Conservation (phyloP, 2,113 vertebrate genomes). For the Anolis carolinensis region DNA sequence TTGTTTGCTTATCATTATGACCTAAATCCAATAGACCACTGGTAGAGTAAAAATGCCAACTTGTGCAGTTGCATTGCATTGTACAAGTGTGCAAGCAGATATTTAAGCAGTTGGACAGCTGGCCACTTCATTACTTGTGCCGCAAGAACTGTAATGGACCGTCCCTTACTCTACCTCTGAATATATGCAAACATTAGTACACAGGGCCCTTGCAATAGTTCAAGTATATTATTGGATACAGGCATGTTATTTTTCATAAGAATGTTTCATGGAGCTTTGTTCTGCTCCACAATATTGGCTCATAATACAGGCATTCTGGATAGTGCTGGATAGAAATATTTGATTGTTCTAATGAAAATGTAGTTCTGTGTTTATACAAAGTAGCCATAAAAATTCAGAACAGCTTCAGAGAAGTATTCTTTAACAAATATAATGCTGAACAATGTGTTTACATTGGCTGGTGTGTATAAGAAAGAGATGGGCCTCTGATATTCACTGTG, state of each 20-base stretch:
- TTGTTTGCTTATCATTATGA: conserved; percentile 18
- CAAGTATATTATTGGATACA: no score
- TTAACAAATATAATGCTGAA: conserved; percentile 19
- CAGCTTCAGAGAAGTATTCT: conserved; percentile 18
- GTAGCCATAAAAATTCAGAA: conserved; percentile 16
- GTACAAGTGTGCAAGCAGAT: no score
- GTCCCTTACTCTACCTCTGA: no score
- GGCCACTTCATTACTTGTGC: no score
- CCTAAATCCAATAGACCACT: no score
- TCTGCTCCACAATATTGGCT: conserved; percentile 10
- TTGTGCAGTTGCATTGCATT: no score
- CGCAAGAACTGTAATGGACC: no score
- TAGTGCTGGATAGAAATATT: neutral
- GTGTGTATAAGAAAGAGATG: neutral
- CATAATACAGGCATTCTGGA: conserved; percentile 5
- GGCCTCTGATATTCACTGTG: conserved; percentile 9
- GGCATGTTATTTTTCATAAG: conserved; percentile 12
- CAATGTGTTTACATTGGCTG: conserved; percentile 29
- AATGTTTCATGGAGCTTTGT: conserved; percentile 2
- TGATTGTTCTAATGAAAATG: conserved; percentile 4
- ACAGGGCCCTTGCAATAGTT: no score
- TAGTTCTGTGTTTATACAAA: conserved; percentile 10
- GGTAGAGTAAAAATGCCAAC: no score
- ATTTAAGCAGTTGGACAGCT: no score
- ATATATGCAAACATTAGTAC: no score